Percentiles rank a stretch among this genome's conserved stretches.
Conservation (phyloP, 2,888 invertebrate species). For the Dynastes grantii region DNA sequence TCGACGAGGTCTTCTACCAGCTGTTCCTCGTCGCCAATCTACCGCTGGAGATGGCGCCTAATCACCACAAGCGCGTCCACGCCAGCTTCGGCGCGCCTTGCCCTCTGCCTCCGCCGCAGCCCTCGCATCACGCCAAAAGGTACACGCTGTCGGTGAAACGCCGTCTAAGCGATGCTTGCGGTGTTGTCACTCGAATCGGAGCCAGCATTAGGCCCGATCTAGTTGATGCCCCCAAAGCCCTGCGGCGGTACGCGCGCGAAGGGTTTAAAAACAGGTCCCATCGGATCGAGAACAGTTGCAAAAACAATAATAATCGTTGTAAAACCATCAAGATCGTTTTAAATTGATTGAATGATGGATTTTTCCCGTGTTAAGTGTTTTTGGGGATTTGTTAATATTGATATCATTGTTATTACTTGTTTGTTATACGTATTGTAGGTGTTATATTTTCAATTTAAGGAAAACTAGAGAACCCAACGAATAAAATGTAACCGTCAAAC, state of each 20-base stretch:
- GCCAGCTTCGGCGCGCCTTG: constrained; percentile 85
- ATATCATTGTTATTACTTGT: too few relatives aligned
- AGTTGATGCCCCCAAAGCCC: constrained; percentile 88
- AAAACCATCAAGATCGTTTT: constrained; percentile 6
- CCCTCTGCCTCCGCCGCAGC: constrained; percentile 79
- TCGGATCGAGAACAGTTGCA: constrained; percentile 63
- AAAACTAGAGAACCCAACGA: too few relatives aligned
- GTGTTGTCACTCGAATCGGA: constrained; percentile 89
- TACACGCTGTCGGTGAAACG: constrained; percentile 87
- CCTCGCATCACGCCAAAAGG: constrained; percentile 79
- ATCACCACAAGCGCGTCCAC: constrained; percentile 87
- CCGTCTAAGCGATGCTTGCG: constrained; percentile 89
- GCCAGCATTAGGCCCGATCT: constrained; percentile 92
- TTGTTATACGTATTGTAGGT: too few relatives aligned
- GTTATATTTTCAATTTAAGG: too few relatives aligned
- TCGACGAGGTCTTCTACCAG: constrained; percentile 89
- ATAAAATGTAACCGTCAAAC: too few relatives aligned
- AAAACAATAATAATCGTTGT: constrained; percentile 55
- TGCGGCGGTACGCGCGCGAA: too few relatives aligned
- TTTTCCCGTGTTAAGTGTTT: neutral
- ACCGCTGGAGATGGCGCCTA: constrained; percentile 91
- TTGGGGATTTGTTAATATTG: neutral
- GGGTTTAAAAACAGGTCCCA: too few relatives aligned
- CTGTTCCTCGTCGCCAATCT: constrained; percentile 87
- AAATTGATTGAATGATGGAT: neutral